phyloP scores from a whole-genome alignment of 2,888 invertebrate genomes.

The Lithophane semibrunnea region DNA sequence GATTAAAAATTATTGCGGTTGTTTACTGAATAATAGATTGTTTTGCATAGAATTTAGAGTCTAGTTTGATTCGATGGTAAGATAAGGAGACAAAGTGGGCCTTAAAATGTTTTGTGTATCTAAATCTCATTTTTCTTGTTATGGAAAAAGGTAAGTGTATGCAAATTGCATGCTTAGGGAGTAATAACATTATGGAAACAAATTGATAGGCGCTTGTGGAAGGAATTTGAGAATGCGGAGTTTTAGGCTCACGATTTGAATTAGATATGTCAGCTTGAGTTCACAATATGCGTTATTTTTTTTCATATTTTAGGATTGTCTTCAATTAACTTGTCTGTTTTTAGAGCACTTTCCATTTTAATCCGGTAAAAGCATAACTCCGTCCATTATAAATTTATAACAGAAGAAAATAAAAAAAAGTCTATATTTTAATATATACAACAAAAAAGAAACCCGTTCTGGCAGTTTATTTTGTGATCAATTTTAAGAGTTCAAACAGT shows the following conservation, averaged over 20 bases:
- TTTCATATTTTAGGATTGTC: not conserved
- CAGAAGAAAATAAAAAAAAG: not conserved
- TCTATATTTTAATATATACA: not conserved
- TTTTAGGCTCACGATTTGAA: not conserved
- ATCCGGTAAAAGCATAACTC: not conserved
- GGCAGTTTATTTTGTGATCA: not conserved
- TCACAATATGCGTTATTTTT: not conserved
- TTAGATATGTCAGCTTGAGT: not conserved
- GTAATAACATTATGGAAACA: constrained; percentile 38
- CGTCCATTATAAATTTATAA: no score
- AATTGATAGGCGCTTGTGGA: constrained; percentile 19
- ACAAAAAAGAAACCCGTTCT: not conserved
- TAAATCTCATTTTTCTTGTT: constrained; percentile 9
- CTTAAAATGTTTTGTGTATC: constrained; percentile 17
- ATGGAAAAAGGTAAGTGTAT: constrained; percentile 24
- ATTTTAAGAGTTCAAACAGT: not conserved
- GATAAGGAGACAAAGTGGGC: constrained; percentile 19
- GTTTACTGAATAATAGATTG: constrained; percentile 62
- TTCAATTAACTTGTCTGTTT: not conserved
- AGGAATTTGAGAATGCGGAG: not conserved
- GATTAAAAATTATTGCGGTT: constrained; percentile 59
- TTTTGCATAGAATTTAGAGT: constrained; percentile 53
- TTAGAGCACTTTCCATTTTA: not conserved
- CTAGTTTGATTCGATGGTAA: constrained; percentile 36
- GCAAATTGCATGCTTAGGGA: constrained; percentile 36